A percentile compares a stretch with the other conserved stretches of the same genome.
phyloP scores from a whole-genome alignment of 2,113 vertebrate species.

The Paradoxurus hermaphroditus region DNA sequence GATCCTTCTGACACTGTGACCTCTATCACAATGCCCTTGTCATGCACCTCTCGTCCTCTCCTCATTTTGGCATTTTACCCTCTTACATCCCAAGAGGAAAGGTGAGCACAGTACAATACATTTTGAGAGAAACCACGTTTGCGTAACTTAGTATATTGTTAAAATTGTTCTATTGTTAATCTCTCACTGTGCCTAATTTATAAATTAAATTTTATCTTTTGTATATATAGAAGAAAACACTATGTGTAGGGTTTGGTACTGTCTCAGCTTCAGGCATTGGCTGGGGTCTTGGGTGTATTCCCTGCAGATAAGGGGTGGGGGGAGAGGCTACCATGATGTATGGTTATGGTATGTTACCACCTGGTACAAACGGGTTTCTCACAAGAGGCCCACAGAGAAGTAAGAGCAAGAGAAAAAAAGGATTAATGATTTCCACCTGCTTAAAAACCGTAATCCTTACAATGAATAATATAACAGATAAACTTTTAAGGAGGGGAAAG shows the following conservation, averaged over 20 bases:
- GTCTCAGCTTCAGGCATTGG: neutral
- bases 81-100: neutral
- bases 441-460: neutral
- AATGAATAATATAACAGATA: neutral
- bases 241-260: neutral
- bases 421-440: neutral
- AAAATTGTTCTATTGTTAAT: neutral
- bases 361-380: neutral
- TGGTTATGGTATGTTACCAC: neutral
- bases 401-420: neutral
- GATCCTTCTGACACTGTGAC: neutral
- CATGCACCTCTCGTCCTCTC: neutral
- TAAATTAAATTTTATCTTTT: neutral
- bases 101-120: neutral
- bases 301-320: neutral
- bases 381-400: neutral
- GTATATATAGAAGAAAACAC: neutral
- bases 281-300: neutral
- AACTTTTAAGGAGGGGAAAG: neutral
- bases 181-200: neutral
- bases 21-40: neutral
- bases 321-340: neutral
- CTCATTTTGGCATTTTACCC: neutral
- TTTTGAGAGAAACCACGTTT: neutral
- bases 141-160: neutral